Conservation (phyloP, 2,113 vertebrate genomes). For the Oenanthe oenanthe region DNA sequence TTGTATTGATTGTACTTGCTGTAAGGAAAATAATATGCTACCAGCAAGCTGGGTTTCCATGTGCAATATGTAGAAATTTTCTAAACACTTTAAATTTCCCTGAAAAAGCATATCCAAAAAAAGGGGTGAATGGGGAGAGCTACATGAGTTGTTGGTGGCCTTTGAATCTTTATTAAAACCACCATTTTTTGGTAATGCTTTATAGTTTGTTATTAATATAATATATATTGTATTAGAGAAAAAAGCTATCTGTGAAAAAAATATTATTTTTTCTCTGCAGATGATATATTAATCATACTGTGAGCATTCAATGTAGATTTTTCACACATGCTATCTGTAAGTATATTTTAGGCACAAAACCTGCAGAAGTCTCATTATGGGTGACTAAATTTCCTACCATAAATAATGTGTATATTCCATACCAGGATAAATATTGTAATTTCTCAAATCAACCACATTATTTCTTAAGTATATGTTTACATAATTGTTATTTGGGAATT, state of each 20-base stretch:
- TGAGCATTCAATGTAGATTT: not conserved
- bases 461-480: not conserved
- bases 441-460: not conserved
- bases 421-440: not conserved
- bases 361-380: not conserved
- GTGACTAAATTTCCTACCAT: not conserved
- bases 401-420: not conserved
- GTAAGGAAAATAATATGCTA: not conserved
- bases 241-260: not conserved
- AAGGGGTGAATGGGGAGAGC: not conserved
- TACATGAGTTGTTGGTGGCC: not conserved
- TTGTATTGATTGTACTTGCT: not conserved
- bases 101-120: not conserved
- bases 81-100: not conserved
- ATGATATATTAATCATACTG: not conserved
- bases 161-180: not conserved
- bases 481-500: not conserved
- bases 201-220: not conserved
- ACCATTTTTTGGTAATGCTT: not conserved
- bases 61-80: not conserved
- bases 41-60: not conserved
- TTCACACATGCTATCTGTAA: not conserved
- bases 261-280: not conserved
- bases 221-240: not conserved
- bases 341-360: not conserved